Evolutionary conservation across 2,888 invertebrate species (phyloP).

Genomic region (Oscheius sp.): DNA sequence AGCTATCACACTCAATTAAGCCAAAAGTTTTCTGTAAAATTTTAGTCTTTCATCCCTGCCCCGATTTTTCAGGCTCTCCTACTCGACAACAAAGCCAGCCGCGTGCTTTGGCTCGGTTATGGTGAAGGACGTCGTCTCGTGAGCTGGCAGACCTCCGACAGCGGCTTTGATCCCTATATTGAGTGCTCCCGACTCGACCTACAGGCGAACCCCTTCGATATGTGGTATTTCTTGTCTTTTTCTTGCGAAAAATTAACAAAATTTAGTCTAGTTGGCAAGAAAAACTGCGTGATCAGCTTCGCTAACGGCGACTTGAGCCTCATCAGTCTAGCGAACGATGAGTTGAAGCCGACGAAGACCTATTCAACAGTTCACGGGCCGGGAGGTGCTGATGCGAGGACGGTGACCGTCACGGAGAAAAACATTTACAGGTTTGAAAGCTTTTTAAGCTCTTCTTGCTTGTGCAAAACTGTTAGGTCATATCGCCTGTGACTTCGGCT

Average conservation of each 20-base stretch:
- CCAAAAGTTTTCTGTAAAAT: too few species aligned
- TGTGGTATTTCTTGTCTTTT: slow-evolving; percentile 20
- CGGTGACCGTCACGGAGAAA: neutral
- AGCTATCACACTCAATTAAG: too few species aligned
- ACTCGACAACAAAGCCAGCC: neutral
- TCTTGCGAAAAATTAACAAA: neutral
- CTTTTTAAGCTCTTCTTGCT: neutral
- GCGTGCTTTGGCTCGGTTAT: slow-evolving; percentile 34
- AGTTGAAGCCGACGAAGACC: neutral
- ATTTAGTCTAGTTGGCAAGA: slow-evolving; percentile 2
- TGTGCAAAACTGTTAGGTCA: too few species aligned
- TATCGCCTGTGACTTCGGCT: too few species aligned
- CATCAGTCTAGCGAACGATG: neutral
- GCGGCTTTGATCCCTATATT: slow-evolving; percentile 25
- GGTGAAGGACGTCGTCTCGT: slow-evolving; percentile 28
- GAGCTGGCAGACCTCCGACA: slow-evolving; percentile 2
- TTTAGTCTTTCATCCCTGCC: too few species aligned
- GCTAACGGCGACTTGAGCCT: neutral
- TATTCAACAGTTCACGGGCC: neutral
- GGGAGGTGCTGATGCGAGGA: slow-evolving; percentile 14
- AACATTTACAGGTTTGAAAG: slow-evolving; percentile 18
- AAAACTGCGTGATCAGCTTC: neutral
- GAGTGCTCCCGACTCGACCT: slow-evolving; percentile 12
- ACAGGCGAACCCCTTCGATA: slow-evolving; percentile 28
- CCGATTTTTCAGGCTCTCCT: slow-evolving; percentile 7